Conservation (phyloP, 2,797 vertebrate genomes). For the Enoplosus armatus region DNA sequence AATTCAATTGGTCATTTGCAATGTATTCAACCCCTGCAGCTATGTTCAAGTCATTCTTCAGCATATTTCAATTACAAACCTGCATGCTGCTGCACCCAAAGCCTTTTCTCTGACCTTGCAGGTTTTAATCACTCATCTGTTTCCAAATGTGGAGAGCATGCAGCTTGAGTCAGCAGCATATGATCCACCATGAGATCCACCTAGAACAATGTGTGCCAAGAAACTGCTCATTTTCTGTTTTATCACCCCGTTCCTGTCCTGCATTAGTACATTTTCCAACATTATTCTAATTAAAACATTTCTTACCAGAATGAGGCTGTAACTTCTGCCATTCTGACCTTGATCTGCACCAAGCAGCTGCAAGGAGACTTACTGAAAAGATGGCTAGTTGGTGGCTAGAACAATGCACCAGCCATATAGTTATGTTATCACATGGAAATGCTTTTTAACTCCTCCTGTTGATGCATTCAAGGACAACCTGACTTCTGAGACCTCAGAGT, state of each 20-base stretch:
- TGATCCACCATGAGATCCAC: conserved; percentile 18
- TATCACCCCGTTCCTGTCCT: background rate
- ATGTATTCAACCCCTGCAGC: conserved; percentile 49
- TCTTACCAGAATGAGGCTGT: background rate
- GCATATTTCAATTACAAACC: conserved; percentile 17
- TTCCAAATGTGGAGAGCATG: conserved; percentile 35
- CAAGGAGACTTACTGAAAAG: conserved; percentile 33
- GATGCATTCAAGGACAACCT: conserved; percentile 11
- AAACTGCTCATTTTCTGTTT: conserved; percentile 1
- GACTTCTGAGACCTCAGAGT: background rate
- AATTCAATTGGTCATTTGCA: conserved; percentile 41
- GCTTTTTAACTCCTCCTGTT: background rate
- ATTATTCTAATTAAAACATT: conserved; percentile 25
- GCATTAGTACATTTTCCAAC: conserved; percentile 18
- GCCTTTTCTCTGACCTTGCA: conserved; percentile 50
- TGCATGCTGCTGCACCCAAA: conserved; percentile 21
- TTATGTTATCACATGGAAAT: background rate
- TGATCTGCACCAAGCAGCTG: conserved; percentile 30
- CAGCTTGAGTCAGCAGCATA: conserved; percentile 52
- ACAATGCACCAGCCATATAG: background rate
- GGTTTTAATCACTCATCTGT: conserved; percentile 57
- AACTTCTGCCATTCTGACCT: conserved; percentile 23
- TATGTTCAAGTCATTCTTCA: conserved; percentile 26
- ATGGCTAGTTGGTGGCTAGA: too few relatives aligned
- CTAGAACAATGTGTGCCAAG: conserved; percentile 23